phyloP scores from a whole-genome alignment of 2,113 vertebrate genomes.

The Chrysemys picta region DNA sequence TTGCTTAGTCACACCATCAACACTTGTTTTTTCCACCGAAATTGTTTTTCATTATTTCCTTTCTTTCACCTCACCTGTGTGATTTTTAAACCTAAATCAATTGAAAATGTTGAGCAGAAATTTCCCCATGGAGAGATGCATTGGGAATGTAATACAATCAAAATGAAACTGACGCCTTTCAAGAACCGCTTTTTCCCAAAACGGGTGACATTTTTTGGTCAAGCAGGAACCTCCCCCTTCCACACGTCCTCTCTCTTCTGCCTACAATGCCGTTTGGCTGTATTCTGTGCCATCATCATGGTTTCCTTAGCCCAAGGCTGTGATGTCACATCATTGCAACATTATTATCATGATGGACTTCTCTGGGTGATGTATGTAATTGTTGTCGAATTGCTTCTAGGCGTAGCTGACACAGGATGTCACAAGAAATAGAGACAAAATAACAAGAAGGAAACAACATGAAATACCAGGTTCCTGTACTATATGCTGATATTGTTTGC shows the following conservation, averaged over 20 bases:
- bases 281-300: conserved; percentile 59
- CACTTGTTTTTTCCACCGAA: conserved; percentile 68
- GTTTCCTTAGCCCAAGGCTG: conserved; percentile 63
- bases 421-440: conserved; percentile 25
- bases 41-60: conserved; percentile 72
- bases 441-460: conserved; percentile 20
- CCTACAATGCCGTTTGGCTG: conserved; percentile 45
- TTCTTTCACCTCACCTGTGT: conserved; percentile 14
- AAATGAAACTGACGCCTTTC: conserved; percentile 1
- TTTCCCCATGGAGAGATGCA: background rate
- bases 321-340: conserved; percentile 68
- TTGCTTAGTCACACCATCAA: conserved; percentile 63
- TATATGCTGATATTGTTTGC: background rate
- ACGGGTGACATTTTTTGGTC: accelerated
- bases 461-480: background rate
- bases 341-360: conserved; percentile 42
- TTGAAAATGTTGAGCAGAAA: background rate
- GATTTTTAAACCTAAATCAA: background rate
- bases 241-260: background rate
- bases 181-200: background rate
- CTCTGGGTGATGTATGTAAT: conserved; percentile 50
- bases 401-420: conserved; percentile 7
- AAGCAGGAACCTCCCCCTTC: conserved; percentile 8
- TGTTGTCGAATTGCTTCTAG: conserved; percentile 26
- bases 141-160: conserved; percentile 1